A percentile compares a stretch with the other conserved stretches of the same genome.
Conservation (phyloP, 2,888 invertebrate species). For the Agrotis clavis region DNA sequence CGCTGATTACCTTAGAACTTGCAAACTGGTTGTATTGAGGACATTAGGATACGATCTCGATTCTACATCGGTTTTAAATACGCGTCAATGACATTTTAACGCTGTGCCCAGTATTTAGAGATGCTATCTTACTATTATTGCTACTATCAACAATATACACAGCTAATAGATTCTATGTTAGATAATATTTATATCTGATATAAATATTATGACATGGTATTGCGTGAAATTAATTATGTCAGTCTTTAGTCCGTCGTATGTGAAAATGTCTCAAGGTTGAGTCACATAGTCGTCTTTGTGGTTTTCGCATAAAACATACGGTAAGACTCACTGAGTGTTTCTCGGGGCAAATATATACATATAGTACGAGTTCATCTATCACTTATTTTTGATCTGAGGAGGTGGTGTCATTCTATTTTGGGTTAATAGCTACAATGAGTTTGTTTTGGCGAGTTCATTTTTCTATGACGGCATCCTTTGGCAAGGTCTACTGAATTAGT, state of each 20-base stretch:
- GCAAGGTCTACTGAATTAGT: conserved; percentile 30
- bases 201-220: conserved; percentile 46
- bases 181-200: conserved; percentile 33
- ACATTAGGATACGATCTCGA: conserved; percentile 71
- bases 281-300: conserved; percentile 4
- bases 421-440: conserved; percentile 16
- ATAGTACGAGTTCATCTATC: not conserved
- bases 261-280: conserved; percentile 42
- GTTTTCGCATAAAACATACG: conserved; percentile 12
- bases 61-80: conserved; percentile 61
- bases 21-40: conserved; percentile 74
- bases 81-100: conserved; percentile 60
- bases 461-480: conserved; percentile 33
- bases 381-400: conserved; percentile 14
- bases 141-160: conserved; percentile 40
- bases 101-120: conserved; percentile 34
- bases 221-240: conserved; percentile 21
- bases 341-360: conserved; percentile 1
- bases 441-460: conserved; percentile 34
- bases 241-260: conserved; percentile 18
- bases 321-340: not conserved
- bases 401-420: conserved; percentile 22
- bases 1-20: conserved; percentile 72
- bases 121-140: conserved; percentile 50
- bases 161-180: conserved; percentile 50